phyloP scores from a whole-genome alignment of 2,888 invertebrate genomes.

The Callosobruchus maculatus region DNA sequence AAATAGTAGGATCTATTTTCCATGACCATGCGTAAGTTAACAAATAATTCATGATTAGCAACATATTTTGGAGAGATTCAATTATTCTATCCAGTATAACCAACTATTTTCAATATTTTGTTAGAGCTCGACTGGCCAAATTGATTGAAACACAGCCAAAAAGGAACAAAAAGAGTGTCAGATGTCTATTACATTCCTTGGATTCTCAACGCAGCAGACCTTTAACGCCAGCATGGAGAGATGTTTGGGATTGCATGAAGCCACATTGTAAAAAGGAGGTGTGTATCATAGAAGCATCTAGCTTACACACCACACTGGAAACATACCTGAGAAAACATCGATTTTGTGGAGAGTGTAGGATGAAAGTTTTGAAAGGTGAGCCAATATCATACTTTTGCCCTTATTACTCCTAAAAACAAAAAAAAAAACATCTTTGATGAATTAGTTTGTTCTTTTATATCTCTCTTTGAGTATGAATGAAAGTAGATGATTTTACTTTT shows the following conservation, averaged over 20 bases:
- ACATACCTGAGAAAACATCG: conserved; percentile 89
- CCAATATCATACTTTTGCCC: neutral
- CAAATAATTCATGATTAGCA: neutral
- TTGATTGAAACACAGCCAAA: conserved; percentile 76
- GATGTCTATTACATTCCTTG: conserved; percentile 85
- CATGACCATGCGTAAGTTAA: conserved; percentile 84
- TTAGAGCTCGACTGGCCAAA: conserved; percentile 70
- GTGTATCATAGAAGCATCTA: conserved; percentile 81
- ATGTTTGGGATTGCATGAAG: conserved; percentile 83
- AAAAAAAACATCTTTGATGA: no score
- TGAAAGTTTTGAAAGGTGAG: conserved; percentile 68
- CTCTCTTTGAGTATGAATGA: no score
- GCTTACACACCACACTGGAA: conserved; percentile 80
- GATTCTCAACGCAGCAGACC: conserved; percentile 80
- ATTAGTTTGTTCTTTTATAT: no score
- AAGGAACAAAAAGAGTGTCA: conserved; percentile 81
- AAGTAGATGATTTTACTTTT: conserved; percentile 13
- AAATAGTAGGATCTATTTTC: conserved; percentile 77
- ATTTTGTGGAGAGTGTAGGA: conserved; percentile 91
- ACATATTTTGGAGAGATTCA: neutral
- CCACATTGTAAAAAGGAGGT: conserved; percentile 78
- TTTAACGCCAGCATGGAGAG: conserved; percentile 71
- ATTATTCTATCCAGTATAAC: no score
- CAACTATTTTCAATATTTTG: conserved; percentile 21
- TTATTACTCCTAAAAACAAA: no score